Base-by-base conservation (phyloP, 2,888 invertebrate genomes). In the Drosophila nigritarsus region DNA sequence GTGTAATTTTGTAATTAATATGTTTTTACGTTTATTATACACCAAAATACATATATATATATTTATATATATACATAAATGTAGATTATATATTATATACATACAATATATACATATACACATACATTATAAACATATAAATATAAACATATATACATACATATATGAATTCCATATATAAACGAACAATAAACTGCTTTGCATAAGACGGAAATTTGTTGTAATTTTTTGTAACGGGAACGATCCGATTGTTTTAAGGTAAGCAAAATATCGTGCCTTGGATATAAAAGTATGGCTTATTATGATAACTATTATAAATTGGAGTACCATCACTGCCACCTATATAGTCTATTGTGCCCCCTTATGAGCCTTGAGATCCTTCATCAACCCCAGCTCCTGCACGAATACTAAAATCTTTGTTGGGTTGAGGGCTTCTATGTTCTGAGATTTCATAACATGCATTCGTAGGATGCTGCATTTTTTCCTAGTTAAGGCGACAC, bases 1-100 rank as follows among this genome's bases (percentile, higher is more conserved):
- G 76, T 85, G 89, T 88, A 85, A 88, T 86, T 83, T 38, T 86
- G 72, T 81, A 86, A 84, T 83, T 80, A 87, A 78, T 78, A 75
- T 79, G 79, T 78, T 77, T 77, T 77, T 74, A 77, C 79, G 75
- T 77, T 78, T 78, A 75, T 65, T 74, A 77, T 77, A 78, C 71
- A 78, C 79, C 86, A 88, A 88, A 84, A 78, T 83, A 86, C 83
- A 86, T 80, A 83, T 60, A 76, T 51, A 65, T 50, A 72, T 64
- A 61, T 55, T 54, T 49, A 63, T 69, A 65, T 75, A 63, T 59
- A 68, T 42, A 65, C 60, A 60, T 71, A 75, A 63, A 67, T 71
- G 54, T 51, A 72, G 71, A 73, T 58, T 42, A 45, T 54, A 38
- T 58, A 66, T 32, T 70, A 82, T 84, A 85, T 87, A 83, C 77